These are phyloP conservation scores for Phenganax subtilis DNA, from an alignment of 92 coral and sea anemone genomes.

Conservation along the genomic window DNA sequence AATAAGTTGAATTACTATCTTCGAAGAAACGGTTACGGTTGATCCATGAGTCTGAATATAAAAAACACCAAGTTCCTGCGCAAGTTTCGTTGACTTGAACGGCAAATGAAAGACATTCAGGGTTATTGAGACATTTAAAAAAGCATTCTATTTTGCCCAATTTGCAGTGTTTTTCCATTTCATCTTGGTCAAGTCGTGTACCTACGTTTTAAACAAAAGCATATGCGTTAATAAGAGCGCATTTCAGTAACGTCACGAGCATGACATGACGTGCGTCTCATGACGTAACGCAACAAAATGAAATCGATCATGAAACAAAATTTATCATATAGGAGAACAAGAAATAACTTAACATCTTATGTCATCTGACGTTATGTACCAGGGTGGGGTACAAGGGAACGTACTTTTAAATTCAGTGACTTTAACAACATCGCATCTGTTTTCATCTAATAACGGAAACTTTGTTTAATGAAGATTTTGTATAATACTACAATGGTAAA, in stretches of 20 bases:
- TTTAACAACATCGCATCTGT: not conserved
- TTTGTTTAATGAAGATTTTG: no score
- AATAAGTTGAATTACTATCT: not conserved
- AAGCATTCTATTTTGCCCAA: constrained; percentile 9
- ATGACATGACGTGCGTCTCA: no score
- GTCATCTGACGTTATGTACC: no score
- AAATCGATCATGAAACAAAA: no score
- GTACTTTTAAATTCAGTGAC: not conserved
- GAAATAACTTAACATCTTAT: no score
- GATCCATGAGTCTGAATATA: not conserved
- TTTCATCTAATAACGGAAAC: not conserved
- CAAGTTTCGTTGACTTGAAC: not conserved
- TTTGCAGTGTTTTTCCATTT: not conserved
- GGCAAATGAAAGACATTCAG: constrained; percentile 3
- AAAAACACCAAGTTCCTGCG: not conserved
- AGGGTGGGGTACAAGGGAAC: not conserved
- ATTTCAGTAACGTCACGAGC: no score
- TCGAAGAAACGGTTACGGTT: not conserved
- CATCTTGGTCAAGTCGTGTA: not conserved
- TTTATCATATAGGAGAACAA: no score
- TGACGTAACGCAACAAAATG: no score
- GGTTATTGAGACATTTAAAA: not conserved
- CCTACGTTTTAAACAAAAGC: not conserved
- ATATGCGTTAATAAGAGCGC: not conserved
- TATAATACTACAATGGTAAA: no score